Evolutionary conservation across 2,113 vertebrate species (phyloP).

Genomic region (Lepus americanus): DNA sequence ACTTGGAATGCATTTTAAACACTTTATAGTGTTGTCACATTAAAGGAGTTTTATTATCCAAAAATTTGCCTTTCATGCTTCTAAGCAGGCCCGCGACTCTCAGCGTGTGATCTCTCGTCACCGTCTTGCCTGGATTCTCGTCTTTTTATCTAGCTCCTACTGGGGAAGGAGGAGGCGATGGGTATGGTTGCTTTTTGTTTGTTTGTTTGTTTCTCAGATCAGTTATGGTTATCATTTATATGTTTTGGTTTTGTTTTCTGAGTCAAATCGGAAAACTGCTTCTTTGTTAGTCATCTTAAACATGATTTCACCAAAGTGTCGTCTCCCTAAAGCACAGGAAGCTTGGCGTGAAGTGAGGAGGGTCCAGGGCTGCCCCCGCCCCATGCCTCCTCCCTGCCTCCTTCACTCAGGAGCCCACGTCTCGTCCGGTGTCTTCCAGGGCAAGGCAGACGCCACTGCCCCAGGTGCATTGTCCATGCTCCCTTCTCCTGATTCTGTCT

Average conservation of each 20-base stretch:
- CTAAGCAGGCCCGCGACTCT: background rate
- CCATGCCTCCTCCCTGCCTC: too few relatives aligned
- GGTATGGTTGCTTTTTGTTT: background rate
- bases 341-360: too few relatives aligned
- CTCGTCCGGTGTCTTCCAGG: too few relatives aligned
- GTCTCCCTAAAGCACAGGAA: background rate
- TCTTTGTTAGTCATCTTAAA: background rate
- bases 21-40: background rate
- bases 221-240: background rate
- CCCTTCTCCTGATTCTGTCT: background rate
- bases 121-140: too few relatives aligned
- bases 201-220: background rate
- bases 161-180: background rate
- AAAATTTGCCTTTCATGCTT: background rate
- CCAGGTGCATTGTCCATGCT: background rate
- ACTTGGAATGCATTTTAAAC: background rate
- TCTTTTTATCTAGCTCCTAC: background rate
- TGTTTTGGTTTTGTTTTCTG: background rate
- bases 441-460: fast-evolving
- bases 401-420: too few relatives aligned
- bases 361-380: too few relatives aligned
- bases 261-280: background rate
- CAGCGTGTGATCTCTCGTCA: background rate
- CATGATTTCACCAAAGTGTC: background rate
- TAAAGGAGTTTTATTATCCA: constrained; percentile 26